Evolutionary conservation across 2,797 vertebrate species (phyloP).

Genomic region (Hapalemur alaotrensis): DNA sequence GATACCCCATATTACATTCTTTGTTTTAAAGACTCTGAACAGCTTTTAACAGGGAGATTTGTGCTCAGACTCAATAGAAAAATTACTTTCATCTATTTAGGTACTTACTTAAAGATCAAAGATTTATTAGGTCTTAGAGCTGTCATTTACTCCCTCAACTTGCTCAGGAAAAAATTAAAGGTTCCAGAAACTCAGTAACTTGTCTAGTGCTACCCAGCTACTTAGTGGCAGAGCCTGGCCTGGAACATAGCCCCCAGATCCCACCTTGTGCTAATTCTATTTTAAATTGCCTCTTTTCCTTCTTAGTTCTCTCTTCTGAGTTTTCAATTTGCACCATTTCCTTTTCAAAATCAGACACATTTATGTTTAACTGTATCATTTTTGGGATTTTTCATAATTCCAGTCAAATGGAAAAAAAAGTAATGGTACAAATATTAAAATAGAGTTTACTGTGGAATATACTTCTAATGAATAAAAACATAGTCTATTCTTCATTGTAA

Average conservation of each 20-base stretch:
- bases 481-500: not conserved
- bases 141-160: not conserved
- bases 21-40: not conserved
- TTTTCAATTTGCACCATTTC: not conserved
- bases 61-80: not conserved
- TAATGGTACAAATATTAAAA: not conserved
- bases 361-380: not conserved
- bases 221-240: not conserved
- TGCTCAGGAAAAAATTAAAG: not conserved
- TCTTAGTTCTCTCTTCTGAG: not conserved
- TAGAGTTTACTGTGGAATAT: not conserved
- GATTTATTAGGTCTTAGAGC: not conserved
- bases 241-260: not conserved
- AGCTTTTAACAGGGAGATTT: not conserved
- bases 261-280: not conserved
- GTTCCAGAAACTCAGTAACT: not conserved
- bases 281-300: not conserved
- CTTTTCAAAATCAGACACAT: not conserved
- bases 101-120: not conserved
- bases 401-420: not conserved
- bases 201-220: not conserved
- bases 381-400: not conserved
- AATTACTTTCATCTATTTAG: not conserved
- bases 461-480: not conserved
- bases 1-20: too few species aligned